Evolutionary conservation across 1,140 invertebrate genomes (phyloP).

Genomic region (Reticulitermes speratus): DNA sequence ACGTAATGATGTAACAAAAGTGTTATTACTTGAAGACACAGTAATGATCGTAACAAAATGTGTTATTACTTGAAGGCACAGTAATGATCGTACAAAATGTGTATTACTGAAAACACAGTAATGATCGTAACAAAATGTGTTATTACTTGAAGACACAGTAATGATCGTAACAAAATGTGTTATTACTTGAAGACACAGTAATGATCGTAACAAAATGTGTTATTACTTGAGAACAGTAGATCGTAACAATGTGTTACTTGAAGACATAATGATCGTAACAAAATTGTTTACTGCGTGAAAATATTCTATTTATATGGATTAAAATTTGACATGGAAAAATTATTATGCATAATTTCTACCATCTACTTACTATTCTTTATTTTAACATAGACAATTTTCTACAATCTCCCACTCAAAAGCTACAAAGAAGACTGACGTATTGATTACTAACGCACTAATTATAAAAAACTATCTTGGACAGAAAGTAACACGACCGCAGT

Average conservation of each 20-base stretch:
- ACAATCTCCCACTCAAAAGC: not conserved
- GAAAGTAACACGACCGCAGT: not conserved
- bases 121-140: too few species aligned
- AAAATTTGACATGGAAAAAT: not conserved
- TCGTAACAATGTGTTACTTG: too few species aligned
- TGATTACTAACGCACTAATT: not conserved
- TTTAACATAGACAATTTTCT: not conserved
- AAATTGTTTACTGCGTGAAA: too few species aligned
- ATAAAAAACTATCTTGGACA: not conserved
- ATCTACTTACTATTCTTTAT: not conserved
- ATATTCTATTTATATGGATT: not conserved
- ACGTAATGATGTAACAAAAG: too few species aligned
- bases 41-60: not conserved
- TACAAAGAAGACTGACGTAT: constrained; percentile 5
- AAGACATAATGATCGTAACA: too few species aligned
- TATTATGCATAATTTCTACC: not conserved
- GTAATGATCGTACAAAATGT: too few species aligned
- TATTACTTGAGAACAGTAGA: too few species aligned
- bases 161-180: not conserved
- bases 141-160: not conserved
- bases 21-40: not conserved
- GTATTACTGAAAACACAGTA: too few species aligned
- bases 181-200: too few species aligned
- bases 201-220: too few species aligned
- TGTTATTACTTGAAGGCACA: too few species aligned